phyloP scores from a whole-genome alignment of 2,888 invertebrate species.

The Meghimatium bilineatum region DNA sequence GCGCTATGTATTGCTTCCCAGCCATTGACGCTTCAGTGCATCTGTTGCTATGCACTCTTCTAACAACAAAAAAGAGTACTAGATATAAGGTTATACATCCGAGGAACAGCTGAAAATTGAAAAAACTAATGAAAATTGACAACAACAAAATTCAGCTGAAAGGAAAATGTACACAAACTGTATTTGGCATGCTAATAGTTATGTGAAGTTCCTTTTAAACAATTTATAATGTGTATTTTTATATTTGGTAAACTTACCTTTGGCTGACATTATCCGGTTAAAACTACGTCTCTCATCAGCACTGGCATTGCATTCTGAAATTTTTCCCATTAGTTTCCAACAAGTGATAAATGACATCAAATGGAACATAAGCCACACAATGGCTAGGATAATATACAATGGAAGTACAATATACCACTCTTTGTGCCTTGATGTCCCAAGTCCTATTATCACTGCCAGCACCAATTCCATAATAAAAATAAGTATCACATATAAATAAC shows the following conservation, averaged over 20 bases:
- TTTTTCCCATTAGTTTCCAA: slow-evolving; percentile 74
- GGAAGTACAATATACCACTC: slow-evolving; percentile 77
- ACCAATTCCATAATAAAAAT: slow-evolving; percentile 64
- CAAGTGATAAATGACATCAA: slow-evolving; percentile 69
- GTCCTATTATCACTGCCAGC: slow-evolving; percentile 64
- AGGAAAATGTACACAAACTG: no score
- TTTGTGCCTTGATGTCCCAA: slow-evolving; percentile 71
- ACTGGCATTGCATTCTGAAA: slow-evolving; percentile 68
- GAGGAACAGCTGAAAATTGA: no score
- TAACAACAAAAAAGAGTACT: no score
- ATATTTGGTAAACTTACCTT: slow-evolving; percentile 30
- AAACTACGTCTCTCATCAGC: slow-evolving; percentile 57
- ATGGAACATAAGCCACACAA: slow-evolving; percentile 74
- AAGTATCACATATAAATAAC: slow-evolving; percentile 62
- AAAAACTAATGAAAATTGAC: no score
- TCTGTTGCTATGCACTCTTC: no score
- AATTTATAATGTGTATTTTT: no score
- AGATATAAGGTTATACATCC: no score
- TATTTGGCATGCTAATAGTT: no score
- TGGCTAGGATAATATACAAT: slow-evolving; percentile 67
- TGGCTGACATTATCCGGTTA: slow-evolving; percentile 72
- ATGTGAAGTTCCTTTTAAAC: no score
- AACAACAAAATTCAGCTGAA: no score
- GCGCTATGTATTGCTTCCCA: no score
- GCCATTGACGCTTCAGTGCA: no score